Conservation (phyloP, 2,888 invertebrate species). For the Subacronicta megacephala region DNA sequence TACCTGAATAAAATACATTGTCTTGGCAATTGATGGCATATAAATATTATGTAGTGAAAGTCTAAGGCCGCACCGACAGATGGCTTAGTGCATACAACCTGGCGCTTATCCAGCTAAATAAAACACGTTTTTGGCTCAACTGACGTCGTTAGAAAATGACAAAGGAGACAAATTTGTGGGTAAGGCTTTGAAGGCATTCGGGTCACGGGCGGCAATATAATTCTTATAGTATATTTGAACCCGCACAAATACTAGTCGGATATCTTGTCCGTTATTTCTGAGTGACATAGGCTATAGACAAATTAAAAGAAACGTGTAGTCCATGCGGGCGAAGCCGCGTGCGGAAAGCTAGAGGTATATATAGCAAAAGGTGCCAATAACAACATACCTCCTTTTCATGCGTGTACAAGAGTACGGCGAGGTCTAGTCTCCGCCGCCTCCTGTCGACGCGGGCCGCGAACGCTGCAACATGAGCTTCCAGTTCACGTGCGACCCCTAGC, state of each 20-base stretch:
- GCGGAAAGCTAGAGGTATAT: no score
- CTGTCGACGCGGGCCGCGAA: constrained; percentile 98
- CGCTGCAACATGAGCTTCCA: constrained; percentile 97
- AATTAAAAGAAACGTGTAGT: no score
- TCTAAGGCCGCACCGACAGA: constrained; percentile 1
- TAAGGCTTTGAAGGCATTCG: no score
- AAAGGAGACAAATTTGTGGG: not conserved
- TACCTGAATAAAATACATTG: constrained; percentile 13
- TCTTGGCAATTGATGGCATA: constrained; percentile 13
- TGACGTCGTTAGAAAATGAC: not conserved
- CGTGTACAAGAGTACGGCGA: constrained; percentile 98
- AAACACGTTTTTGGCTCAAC: constrained; percentile 1
- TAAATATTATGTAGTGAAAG: constrained; percentile 35
- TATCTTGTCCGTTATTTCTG: no score
- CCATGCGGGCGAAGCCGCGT: no score
- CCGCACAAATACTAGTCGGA: no score
- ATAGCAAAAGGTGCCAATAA: no score
- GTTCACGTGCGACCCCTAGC: constrained; percentile 97
- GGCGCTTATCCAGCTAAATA: constrained; percentile 21
- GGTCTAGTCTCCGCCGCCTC: constrained; percentile 95
- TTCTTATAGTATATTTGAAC: no score
- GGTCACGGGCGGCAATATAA: no score
- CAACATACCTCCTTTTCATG: constrained; percentile 96
- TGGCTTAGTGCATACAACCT: not conserved
- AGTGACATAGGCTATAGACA: no score